Evolutionary conservation across 2,888 invertebrate species (phyloP).

Genomic region (Coecobrya sp.): DNA sequence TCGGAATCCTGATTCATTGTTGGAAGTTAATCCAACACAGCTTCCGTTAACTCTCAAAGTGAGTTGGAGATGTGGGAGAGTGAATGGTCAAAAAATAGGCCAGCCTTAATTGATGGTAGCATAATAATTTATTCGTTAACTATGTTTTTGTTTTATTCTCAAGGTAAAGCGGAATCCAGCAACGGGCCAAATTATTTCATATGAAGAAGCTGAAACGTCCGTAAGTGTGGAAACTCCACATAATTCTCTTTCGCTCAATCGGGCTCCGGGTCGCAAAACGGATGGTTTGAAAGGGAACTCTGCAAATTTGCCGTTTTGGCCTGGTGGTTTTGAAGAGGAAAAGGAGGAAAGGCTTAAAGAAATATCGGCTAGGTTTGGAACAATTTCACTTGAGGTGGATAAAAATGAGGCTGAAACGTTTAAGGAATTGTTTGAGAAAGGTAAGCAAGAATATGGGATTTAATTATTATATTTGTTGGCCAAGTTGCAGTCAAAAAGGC

Average conservation of each 20-base stretch:
- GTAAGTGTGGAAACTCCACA: conserved; percentile 91
- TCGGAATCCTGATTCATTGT: conserved; percentile 89
- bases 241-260: conserved; percentile 93
- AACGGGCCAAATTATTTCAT: conserved; percentile 92
- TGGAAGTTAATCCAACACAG: conserved; percentile 89
- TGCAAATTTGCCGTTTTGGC: conserved; percentile 95
- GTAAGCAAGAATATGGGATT: too few relatives aligned
- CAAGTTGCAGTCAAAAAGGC: too few relatives aligned
- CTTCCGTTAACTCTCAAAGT: conserved; percentile 89
- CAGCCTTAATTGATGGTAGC: too few relatives aligned
- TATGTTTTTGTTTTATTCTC: conserved; percentile 75
- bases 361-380: conserved; percentile 50
- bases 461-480: too few relatives aligned
- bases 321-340: conserved; percentile 92
- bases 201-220: conserved; percentile 90
- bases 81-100: too few relatives aligned
- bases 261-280: conserved; percentile 92
- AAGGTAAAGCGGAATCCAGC: conserved; percentile 92
- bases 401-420: conserved; percentile 81
- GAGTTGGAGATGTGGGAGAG: conserved; percentile 75
- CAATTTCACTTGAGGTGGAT: conserved; percentile 55
- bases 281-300: conserved; percentile 93
- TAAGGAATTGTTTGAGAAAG: conserved; percentile 87
- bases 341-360: conserved; percentile 66
- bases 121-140: neutral